Percentiles rank a stretch among this genome's conserved stretches.
These are phyloP conservation scores for Cosmia pyralina DNA, from an alignment of 2,888 invertebrate genomes.

Conservation along the genomic window DNA sequence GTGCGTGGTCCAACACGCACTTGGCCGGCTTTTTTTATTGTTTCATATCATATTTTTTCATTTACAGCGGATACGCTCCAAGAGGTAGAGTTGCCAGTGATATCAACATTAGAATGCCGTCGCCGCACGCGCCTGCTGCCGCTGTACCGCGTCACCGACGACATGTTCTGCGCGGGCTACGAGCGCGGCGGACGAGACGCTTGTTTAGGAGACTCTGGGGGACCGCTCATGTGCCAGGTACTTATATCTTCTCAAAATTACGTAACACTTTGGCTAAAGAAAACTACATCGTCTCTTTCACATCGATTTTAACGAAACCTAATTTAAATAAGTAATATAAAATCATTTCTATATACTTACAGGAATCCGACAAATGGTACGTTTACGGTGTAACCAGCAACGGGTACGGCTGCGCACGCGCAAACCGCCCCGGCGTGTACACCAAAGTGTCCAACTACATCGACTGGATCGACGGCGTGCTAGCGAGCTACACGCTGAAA, in stretches of 20 bases:
- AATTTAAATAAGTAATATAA: neutral
- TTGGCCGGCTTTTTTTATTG: neutral
- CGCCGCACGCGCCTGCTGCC: slow-evolving; percentile 93
- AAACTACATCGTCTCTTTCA: neutral
- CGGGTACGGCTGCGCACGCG: slow-evolving; percentile 94
- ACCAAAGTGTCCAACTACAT: slow-evolving; percentile 94
- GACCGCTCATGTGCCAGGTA: slow-evolving; percentile 94
- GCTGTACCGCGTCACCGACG: slow-evolving; percentile 93
- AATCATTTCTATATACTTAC: slow-evolving; percentile 44
- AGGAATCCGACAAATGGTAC: slow-evolving; percentile 88
- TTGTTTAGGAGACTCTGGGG: slow-evolving; percentile 95
- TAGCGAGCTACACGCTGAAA: slow-evolving; percentile 80
- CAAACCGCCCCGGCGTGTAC: slow-evolving; percentile 94
- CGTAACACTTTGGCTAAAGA: no score
- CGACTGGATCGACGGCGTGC: slow-evolving; percentile 92
- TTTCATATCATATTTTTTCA: neutral
- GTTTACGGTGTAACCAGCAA: slow-evolving; percentile 94
- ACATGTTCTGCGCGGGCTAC: slow-evolving; percentile 95
- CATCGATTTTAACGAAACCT: neutral
- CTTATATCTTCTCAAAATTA: slow-evolving; percentile 11
- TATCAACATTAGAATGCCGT: slow-evolving; percentile 94
- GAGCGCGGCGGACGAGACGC: slow-evolving; percentile 95
- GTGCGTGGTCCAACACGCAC: no score
- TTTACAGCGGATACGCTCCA: slow-evolving; percentile 94
- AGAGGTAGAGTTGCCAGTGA: slow-evolving; percentile 95